Conservation (phyloP, 1,140 invertebrate species). For the Zaprionus nigranus region DNA sequence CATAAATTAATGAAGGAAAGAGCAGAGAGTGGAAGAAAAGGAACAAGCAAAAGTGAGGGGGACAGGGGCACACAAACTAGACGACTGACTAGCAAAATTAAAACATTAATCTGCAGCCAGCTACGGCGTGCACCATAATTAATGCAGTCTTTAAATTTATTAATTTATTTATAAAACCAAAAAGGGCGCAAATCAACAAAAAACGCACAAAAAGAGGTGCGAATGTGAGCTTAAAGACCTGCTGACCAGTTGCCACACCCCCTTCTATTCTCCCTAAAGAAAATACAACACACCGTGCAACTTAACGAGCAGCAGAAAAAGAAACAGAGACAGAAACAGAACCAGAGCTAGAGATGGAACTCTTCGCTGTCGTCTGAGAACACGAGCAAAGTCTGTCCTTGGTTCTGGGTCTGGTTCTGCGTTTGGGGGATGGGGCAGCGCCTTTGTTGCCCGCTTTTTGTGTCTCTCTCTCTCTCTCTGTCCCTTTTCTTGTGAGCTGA, state of each 20-base stretch:
- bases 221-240: constrained; percentile 56
- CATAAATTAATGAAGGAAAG: constrained; percentile 67
- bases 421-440: constrained; percentile 31
- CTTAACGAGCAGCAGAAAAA: constrained; percentile 51
- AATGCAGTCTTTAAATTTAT: constrained; percentile 77
- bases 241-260: neutral
- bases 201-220: constrained; percentile 57
- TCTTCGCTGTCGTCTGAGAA: neutral
- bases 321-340: constrained; percentile 16
- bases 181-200: constrained; percentile 32
- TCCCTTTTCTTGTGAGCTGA: constrained; percentile 17
- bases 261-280: neutral
- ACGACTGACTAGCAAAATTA: constrained; percentile 67
- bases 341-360: neutral
- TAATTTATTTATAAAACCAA: constrained; percentile 80
- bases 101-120: constrained; percentile 72
- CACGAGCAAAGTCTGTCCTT: neutral
- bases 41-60: neutral
- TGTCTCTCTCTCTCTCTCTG: neutral
- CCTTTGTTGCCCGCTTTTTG: constrained; percentile 28
- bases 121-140: constrained; percentile 69
- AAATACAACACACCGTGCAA: constrained; percentile 13
- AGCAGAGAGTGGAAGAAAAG: neutral
- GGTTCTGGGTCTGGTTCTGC: constrained; percentile 24
- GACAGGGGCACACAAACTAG: constrained; percentile 20